These are phyloP conservation scores for Phaetusa simplex DNA, from an alignment of 2,113 vertebrate genomes.

Conservation along the genomic window DNA sequence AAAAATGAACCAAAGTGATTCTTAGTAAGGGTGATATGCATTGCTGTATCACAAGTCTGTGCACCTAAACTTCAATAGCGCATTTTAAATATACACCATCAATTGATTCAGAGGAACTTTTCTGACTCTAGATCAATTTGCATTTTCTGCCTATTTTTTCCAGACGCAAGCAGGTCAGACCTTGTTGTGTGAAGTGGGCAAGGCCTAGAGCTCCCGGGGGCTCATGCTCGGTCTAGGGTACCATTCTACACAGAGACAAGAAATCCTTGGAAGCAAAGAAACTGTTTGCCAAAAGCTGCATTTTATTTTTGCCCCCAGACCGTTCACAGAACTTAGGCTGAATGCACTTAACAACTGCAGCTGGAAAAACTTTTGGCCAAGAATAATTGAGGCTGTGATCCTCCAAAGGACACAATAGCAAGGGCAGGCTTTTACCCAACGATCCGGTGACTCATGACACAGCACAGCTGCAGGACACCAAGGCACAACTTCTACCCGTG, in stretches of 20 bases:
- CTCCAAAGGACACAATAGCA: background rate
- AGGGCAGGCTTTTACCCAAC: background rate
- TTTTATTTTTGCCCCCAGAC: background rate
- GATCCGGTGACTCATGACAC: background rate
- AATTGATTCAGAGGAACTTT: background rate
- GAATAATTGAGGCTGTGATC: background rate
- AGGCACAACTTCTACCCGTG: background rate
- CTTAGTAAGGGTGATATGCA: background rate
- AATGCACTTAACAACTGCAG: background rate
- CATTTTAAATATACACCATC: background rate
- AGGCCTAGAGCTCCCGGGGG: background rate
- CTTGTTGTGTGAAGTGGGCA: background rate
- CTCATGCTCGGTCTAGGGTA: fast-evolving
- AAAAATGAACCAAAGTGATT: background rate
- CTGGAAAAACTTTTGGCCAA: background rate
- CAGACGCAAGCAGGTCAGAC: background rate
- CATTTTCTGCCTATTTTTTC: background rate
- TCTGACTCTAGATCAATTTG: background rate
- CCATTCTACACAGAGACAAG: background rate
- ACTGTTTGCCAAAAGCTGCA: background rate
- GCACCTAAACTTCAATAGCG: background rate
- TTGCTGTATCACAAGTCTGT: background rate
- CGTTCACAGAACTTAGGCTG: background rate
- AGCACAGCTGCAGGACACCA: background rate
- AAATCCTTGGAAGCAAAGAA: background rate